These are phyloP conservation scores for Ibidorhyncha struthersii DNA, from an alignment of 2,113 vertebrate genomes.

Conservation along the genomic window DNA sequence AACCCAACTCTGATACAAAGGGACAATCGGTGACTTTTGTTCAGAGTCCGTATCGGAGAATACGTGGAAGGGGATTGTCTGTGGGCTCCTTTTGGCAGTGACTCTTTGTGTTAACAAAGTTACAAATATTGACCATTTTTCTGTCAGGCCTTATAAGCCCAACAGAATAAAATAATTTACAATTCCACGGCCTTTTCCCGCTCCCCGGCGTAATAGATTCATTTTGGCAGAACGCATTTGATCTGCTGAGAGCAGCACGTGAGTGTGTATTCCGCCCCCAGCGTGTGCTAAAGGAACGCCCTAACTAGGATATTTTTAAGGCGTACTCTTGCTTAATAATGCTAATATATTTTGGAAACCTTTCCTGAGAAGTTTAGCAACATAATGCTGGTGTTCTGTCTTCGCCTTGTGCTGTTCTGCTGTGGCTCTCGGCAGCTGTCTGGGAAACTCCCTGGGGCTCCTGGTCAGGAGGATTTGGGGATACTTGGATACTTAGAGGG, in stretches of 20 bases:
- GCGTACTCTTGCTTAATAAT: neutral
- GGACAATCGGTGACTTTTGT: neutral
- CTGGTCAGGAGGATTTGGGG: neutral
- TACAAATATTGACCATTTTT: neutral
- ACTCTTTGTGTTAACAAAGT: neutral
- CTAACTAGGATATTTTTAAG: neutral
- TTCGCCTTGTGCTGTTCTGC: neutral
- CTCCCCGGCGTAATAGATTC: neutral
- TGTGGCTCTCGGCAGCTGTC: neutral
- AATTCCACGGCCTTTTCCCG: neutral
- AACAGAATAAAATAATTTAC: neutral
- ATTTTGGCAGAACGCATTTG: neutral
- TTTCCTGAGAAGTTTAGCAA: neutral
- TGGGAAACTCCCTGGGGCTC: neutral
- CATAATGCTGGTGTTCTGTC: neutral
- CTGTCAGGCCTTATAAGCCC: neutral
- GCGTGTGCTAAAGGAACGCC: neutral
- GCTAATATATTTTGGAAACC: neutral
- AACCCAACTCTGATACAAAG: fast-evolving
- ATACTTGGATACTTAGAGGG: neutral
- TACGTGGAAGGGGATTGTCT: neutral
- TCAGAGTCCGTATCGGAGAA: fast-evolving
- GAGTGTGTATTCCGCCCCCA: neutral
- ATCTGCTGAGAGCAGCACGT: neutral
- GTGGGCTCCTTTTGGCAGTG: neutral